phyloP scores from a whole-genome alignment of 2,888 invertebrate genomes.

The Aplocera efformata region DNA sequence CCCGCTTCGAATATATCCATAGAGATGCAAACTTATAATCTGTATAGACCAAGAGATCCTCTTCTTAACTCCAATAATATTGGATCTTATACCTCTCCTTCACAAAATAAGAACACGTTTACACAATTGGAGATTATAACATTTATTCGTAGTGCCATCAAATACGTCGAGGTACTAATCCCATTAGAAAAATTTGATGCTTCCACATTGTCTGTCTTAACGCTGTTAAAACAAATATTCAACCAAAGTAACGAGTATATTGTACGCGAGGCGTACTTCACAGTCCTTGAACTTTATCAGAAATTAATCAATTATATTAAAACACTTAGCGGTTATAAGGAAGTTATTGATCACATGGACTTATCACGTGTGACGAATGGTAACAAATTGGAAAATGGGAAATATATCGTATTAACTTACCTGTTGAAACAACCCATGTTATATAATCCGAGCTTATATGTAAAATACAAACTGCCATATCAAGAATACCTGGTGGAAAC shows the following conservation, averaged over 20 bases:
- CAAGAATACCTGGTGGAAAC: slow-evolving; percentile 38
- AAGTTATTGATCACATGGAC: slow-evolving; percentile 29
- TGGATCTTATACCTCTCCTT: too few relatives aligned
- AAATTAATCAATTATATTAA: slow-evolving; percentile 22
- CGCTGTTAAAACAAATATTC: slow-evolving; percentile 7
- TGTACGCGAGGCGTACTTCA: slow-evolving; percentile 10
- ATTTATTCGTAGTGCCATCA: slow-evolving; percentile 10
- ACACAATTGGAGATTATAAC: not conserved
- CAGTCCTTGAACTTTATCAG: slow-evolving; percentile 16
- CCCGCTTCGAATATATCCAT: too few relatives aligned
- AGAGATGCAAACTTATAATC: too few relatives aligned
- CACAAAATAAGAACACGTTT: too few relatives aligned
- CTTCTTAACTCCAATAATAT: too few relatives aligned
- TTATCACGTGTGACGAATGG: slow-evolving; percentile 35
- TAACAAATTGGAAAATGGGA: slow-evolving; percentile 42
- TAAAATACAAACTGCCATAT: slow-evolving; percentile 58
- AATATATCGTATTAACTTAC: slow-evolving; percentile 56
- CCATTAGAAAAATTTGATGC: slow-evolving; percentile 10
- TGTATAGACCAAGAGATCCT: too few relatives aligned
- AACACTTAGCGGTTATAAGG: slow-evolving; percentile 20
- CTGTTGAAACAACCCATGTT: slow-evolving; percentile 44
- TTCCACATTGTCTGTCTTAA: slow-evolving; percentile 5
- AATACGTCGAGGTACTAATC: slow-evolving; percentile 3
- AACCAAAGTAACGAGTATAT: slow-evolving; percentile 8
- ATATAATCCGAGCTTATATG: slow-evolving; percentile 51